Base-by-base conservation (phyloP, 2,888 invertebrate genomes). In the Platycheirus rosarum region DNA sequence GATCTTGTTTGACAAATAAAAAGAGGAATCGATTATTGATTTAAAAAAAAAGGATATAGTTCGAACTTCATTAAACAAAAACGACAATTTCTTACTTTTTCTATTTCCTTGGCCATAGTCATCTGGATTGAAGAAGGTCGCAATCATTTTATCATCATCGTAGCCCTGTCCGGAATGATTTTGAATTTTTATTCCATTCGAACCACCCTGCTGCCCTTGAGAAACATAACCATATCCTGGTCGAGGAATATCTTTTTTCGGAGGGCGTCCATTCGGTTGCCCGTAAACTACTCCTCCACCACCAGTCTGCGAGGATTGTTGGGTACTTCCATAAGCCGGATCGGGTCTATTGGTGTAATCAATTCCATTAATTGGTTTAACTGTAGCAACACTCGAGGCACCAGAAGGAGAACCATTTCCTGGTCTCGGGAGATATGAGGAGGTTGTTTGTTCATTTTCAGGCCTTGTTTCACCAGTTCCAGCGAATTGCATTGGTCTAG, bases 81-180 rank as follows among this genome's bases (percentile, higher is more conserved):
- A n/a, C n/a, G n/a, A n/a, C n/a, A n/a, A n/a, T n/a, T n/a, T 62
- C 89, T 88, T 85, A 90, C 90, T 87, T 85, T 88, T 89, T 69
- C 86, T 85, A 68, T 86, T 88, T 9, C 85, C 85, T 60, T 87
- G 85, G 74, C 87, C 85, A 84, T 90, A 90, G 44, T 90, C 90
- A 37, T 89, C 89, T 1, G 91, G 91, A 88, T 91, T 91, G 62
- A 91, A 91, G 73, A 88, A 91, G 0, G 90, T 91, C 35, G 89
- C 87, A 49, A 91, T 91, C 6, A 88, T 87, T 74, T 90, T 89
- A 55, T 90, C 90, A 46, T 88, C 88, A 42, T 87, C 87, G 68
- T 88, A 88, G 74, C 85, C 86, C 40, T 85, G 85, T 55, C 86
- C 87, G 35, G 77, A 87, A 86, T 35, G 75, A 9, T 85, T 86